phyloP scores from a whole-genome alignment of 2,113 vertebrate genomes.

The Dendropsophus ebraccatus region DNA sequence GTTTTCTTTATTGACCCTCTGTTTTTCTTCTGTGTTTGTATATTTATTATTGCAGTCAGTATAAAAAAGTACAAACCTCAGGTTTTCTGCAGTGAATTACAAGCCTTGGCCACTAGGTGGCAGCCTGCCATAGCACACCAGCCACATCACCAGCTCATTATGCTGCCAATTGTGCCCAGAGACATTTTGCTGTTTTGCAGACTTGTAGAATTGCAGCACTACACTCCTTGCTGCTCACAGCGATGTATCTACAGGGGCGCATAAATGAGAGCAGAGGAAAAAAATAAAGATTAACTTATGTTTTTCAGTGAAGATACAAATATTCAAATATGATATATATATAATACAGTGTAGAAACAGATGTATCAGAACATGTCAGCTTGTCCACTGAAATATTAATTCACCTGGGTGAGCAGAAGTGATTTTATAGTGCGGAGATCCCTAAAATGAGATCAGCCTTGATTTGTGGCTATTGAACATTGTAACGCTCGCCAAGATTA shows the following conservation, averaged over 20 bases:
- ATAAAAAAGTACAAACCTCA: not conserved
- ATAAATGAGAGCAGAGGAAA: not conserved
- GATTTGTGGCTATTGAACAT: not conserved
- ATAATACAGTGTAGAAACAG: not conserved
- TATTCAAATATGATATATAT: not conserved
- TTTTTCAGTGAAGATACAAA: not conserved
- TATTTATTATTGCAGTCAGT: not conserved
- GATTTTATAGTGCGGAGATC: not conserved
- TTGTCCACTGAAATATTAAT: not conserved
- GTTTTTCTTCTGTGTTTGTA: not conserved
- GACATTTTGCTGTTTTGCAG: slow-evolving; percentile 3
- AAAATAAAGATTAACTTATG: not conserved
- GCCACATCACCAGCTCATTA: not conserved
- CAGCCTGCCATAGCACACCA: not conserved
- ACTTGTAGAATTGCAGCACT: not conserved
- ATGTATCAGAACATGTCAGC: not conserved
- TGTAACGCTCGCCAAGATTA: not conserved
- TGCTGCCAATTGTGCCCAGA: not conserved
- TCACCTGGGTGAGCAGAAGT: not conserved
- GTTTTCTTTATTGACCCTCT: not conserved
- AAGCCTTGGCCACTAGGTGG: not conserved
- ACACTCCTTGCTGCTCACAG: not conserved
- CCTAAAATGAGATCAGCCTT: not conserved
- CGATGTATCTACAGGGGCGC: slow-evolving; percentile 1
- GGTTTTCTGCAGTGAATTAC: not conserved